A percentile compares a stretch with the other conserved stretches of the same genome.
phyloP scores from a whole-genome alignment of 2,797 vertebrate species.

The Dryobates pubescens region DNA sequence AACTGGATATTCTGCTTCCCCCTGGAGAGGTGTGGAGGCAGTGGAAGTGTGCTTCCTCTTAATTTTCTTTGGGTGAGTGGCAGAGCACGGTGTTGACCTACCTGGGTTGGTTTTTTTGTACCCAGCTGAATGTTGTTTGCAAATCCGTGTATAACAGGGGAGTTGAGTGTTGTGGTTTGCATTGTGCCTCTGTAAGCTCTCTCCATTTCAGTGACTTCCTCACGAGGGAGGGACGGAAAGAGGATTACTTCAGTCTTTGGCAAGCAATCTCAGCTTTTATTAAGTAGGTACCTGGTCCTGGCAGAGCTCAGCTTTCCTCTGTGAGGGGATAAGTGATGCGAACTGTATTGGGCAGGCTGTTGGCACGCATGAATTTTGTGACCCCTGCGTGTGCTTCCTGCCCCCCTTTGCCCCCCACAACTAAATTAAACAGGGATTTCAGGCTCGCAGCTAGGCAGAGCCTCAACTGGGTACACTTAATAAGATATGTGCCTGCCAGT shows the following conservation, averaged over 20 bases:
- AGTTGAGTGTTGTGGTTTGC: constrained; percentile 22
- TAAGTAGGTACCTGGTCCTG: not conserved
- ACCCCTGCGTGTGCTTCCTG: rapidly evolving
- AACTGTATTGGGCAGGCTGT: not conserved
- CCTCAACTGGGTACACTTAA: not conserved
- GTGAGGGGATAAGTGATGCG: not conserved
- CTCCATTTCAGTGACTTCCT: not conserved
- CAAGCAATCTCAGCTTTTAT: not conserved
- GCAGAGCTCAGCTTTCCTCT: not conserved
- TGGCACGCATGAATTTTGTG: not conserved
- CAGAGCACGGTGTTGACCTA: not conserved
- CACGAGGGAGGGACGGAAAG: not conserved
- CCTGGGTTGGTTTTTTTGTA: not conserved
- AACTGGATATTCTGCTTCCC: constrained; percentile 59
- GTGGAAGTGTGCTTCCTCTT: constrained; percentile 31
- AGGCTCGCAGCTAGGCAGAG: not conserved
- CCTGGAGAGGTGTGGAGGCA: not conserved
- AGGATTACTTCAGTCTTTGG: constrained; percentile 26
- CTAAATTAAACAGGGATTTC: not conserved
- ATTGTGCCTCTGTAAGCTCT: not conserved
- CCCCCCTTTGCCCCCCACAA: rapidly evolving
- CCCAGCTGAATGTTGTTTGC: not conserved
- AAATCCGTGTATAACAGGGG: not conserved
- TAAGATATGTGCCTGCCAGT: not conserved
- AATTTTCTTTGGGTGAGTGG: not conserved